phyloP scores from a whole-genome alignment of 2,888 invertebrate species.

The Abrostola triplasia region DNA sequence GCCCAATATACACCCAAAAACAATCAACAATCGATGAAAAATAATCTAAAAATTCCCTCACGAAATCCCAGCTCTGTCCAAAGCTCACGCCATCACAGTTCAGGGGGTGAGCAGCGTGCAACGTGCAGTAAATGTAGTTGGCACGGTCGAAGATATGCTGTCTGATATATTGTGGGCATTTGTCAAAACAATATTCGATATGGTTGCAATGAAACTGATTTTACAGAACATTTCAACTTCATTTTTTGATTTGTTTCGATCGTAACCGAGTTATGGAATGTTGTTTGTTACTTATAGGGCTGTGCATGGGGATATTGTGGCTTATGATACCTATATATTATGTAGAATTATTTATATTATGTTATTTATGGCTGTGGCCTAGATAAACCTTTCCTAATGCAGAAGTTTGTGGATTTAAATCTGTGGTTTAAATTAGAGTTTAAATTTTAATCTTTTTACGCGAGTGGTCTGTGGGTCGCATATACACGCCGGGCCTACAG shows the following conservation, averaged over 20 bases:
- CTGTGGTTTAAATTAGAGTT: too few species aligned
- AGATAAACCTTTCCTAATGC: too few species aligned
- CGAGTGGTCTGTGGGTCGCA: too few species aligned
- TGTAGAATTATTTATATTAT: too few species aligned
- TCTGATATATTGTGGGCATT: conserved; percentile 36
- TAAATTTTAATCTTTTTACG: too few species aligned
- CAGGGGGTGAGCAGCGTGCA: conserved; percentile 5
- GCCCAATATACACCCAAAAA: too few species aligned
- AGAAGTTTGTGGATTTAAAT: too few species aligned
- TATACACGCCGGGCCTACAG: too few species aligned
- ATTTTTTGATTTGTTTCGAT: conserved; percentile 26
- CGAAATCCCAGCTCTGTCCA: background rate
- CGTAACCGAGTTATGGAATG: background rate
- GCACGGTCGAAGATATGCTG: conserved; percentile 24
- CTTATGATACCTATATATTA: too few species aligned
- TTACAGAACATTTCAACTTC: conserved; percentile 38
- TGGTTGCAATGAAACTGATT: conserved; percentile 34
- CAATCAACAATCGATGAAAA: too few species aligned
- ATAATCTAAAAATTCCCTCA: too few species aligned
- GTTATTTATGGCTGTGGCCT: too few species aligned
- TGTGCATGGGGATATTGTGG: background rate
- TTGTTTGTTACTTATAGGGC: background rate
- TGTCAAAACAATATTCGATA: conserved; percentile 46
- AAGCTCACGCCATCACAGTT: conserved; percentile 3
- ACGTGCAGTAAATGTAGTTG: conserved; percentile 7